Base-by-base conservation (phyloP, 2,888 invertebrate species). In the Tenthredo distinguenda region DNA sequence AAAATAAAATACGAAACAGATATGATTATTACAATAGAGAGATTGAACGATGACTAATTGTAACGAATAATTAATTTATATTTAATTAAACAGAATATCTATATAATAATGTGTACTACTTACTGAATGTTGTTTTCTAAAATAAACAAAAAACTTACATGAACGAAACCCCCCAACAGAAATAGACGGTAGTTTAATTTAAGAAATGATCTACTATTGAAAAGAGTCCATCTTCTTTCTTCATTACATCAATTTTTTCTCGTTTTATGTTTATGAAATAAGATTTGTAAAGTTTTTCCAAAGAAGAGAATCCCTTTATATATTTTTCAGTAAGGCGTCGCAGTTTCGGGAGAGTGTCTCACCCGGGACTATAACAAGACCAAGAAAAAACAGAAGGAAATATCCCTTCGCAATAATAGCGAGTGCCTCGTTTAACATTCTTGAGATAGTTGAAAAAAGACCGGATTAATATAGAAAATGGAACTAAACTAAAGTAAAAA, bases 291-390 rank as follows among this genome's bases (percentile, higher is more conserved):
- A 55, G 4, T 26, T 10, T 62, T 1, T 7, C 7, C 21, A 21
- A 58, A 58, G n/a, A 10, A 58, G 58, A n/a, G 21, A 21, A 58
- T 0, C n/a, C 9, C 21, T n/a, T n/a, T 58, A 10, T 76, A 47
- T 76, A 12, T 37, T 76, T 76, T 76, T 10, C 76, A 76, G 76
- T 43, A 76, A 40, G 31, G 76, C 76, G 31, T 76, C n/a, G 76
- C 76, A 76, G 43, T 76, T 76, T 76, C 12, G 76, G 76, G 15
- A 50, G 26, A 40, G 6, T 40, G 37, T 26, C 43, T 47, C 26
- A 21, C 5, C 10, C 15, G 37, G 26, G 76, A 26, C 43, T 47
- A 76, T 47, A 72, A 21, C 43, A 62, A 62, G 26, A 62, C 26
- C 62, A 26, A 26, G 62, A 62, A 62, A 37, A 72, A 72, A n/a